Evolutionary conservation across 1,140 invertebrate species (phyloP), one percentile per base, ranked within the genome.

Genomic region (Musca domestica): DNA sequence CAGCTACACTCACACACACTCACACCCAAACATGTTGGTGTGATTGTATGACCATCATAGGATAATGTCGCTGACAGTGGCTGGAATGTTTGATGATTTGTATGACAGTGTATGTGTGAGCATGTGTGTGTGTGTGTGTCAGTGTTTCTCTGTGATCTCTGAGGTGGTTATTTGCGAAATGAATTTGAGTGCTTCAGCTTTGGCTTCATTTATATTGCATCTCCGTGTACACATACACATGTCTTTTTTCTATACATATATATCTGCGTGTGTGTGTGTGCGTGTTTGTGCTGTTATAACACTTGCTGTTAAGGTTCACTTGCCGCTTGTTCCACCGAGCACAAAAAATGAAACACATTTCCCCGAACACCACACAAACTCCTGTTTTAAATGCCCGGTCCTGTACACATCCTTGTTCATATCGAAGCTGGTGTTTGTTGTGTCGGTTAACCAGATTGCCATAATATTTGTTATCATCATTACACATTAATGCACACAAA

Each of bases 391-490:
- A 30, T 12, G 10, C 34, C 2, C 34, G 12, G 9, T 9, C 12
- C 19, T 52, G 51, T 52, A 17, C 23, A 22, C 19, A 22, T 20
- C 23, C 34, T 23, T 52, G 51, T 52, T 52, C 23, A 20, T 52
- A 23, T 52, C 9, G 19, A 23, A 22, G 51, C 23, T 20, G 6
- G 51, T 52, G 51, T 52, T 20, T 52, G 19, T 52, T 52, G 51
- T 52, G 51, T 20, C 51, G 51, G 51, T 52, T 23, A 20, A 52
- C 51, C 51, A 52, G 19, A 22, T 52, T 52, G 51, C 23, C 51
- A 52, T 52, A 52, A 52, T 23, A 52, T 52, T 52, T 52, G 51
- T 52, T 52, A 22, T 23, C 51, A 41, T 41, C 34, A 41, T 41
- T 41, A 41, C 34, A 41, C 34, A 41, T 41, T 41, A 41, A 41